A percentile compares a stretch with the other conserved stretches of the same genome.
These are phyloP conservation scores for Drosophila histrio DNA, from an alignment of 2,888 invertebrate species.

Conservation along the genomic window DNA sequence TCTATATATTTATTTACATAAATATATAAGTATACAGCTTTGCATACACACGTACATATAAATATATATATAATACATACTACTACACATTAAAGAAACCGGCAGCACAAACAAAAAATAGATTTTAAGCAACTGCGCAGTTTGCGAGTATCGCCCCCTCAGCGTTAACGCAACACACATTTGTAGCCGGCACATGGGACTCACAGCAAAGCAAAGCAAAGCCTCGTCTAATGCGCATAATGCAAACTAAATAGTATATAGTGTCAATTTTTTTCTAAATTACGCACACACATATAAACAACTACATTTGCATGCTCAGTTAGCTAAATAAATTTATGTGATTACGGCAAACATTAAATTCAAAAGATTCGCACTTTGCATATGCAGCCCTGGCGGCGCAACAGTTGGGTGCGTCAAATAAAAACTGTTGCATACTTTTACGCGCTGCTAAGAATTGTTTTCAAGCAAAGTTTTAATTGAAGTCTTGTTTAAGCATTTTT, in stretches of 20 bases:
- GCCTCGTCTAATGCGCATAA: conserved; percentile 40
- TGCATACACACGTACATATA: not conserved
- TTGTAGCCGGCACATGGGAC: conserved; percentile 32
- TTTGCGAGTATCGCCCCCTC: conserved; percentile 41
- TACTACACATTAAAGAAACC: conserved; percentile 1
- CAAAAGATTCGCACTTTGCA: not conserved
- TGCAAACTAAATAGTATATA: conserved; percentile 14
- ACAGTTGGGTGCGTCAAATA: not conserved
- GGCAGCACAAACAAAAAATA: conserved; percentile 41
- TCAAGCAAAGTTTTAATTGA: not conserved
- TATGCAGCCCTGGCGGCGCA: conserved; percentile 16
- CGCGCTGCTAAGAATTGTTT: not conserved
- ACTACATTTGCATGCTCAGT: not conserved
- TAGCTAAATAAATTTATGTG: not conserved
- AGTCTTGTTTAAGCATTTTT: too few species aligned
- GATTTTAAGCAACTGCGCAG: conserved; percentile 53
- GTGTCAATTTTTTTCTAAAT: conserved; percentile 10
- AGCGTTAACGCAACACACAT: conserved; percentile 25
- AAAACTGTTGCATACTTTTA: conserved; percentile 39
- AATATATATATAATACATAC: not conserved
- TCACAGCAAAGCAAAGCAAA: conserved; percentile 13
- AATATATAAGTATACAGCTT: not conserved
- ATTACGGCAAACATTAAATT: not conserved
- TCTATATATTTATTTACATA: conserved; percentile 10
- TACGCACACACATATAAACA: not conserved